These are phyloP conservation scores for Mamestra configurata DNA, from an alignment of 1,140 invertebrate genomes.

Conservation along the genomic window DNA sequence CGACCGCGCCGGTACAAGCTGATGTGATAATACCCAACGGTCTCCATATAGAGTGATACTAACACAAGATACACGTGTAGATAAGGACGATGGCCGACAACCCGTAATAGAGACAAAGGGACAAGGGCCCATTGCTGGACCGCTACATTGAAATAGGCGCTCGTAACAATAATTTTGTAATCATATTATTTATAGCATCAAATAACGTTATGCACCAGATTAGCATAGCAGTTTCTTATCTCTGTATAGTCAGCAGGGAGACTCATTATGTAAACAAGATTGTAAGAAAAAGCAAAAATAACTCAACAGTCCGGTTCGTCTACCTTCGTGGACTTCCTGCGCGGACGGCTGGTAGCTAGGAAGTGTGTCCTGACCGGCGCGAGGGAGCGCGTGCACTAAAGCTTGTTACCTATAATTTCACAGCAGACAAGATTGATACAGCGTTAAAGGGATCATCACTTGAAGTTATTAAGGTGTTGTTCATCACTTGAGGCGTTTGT, in stretches of 20 bases:
- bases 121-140: constrained; percentile 66
- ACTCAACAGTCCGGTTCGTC: constrained; percentile 71
- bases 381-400: constrained; percentile 50
- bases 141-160: constrained; percentile 51
- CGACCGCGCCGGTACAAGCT: constrained; percentile 72
- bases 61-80: constrained; percentile 79
- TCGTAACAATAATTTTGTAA: constrained; percentile 64
- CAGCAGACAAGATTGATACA: constrained; percentile 61
- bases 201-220: constrained; percentile 49
- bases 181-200: constrained; percentile 63
- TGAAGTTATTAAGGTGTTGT: constrained; percentile 48
- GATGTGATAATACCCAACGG: constrained; percentile 83
- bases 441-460: constrained; percentile 57
- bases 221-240: constrained; percentile 58
- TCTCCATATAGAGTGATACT: constrained; percentile 83
- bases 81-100: constrained; percentile 72
- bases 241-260: constrained; percentile 61
- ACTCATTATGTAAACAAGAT: constrained; percentile 71
- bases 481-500: constrained; percentile 54
- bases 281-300: constrained; percentile 68
- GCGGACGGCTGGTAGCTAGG: constrained; percentile 29
- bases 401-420: constrained; percentile 63
- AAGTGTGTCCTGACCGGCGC: constrained; percentile 36
- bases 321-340: constrained; percentile 67
- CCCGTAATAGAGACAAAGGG: constrained; percentile 81